A percentile compares a stretch with the other conserved stretches of the same genome.
Conservation (phyloP, 2,797 vertebrate species). For the Decapterus maruadsi region DNA sequence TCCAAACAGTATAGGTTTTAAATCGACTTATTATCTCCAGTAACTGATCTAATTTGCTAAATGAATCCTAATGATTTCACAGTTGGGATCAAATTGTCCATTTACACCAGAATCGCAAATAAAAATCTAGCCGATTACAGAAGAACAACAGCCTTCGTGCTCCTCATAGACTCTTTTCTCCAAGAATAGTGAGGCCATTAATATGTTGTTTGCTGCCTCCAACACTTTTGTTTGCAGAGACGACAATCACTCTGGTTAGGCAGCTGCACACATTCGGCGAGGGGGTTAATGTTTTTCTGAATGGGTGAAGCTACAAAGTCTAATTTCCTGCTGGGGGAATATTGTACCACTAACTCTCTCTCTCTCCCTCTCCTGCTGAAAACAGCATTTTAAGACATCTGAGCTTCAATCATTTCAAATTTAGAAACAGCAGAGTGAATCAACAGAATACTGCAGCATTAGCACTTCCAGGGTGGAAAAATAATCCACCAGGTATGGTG, state of each 20-base stretch:
- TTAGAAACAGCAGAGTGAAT: constrained; percentile 5
- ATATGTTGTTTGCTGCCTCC: neutral
- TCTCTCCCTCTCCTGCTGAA: neutral
- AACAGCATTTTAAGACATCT: constrained; percentile 39
- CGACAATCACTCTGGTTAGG: neutral
- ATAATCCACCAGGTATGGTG: neutral
- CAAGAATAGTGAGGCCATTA: neutral
- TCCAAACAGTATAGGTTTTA: neutral
- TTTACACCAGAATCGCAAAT: neutral
- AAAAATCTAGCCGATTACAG: neutral
- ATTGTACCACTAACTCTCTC: constrained; percentile 13
- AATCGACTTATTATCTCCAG: neutral
- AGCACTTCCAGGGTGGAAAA: constrained; percentile 23
- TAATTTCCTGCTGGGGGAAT: constrained; percentile 3
- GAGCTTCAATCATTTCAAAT: constrained; percentile 36
- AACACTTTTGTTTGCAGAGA: neutral
- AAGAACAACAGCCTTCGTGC: neutral
- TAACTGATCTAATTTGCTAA: neutral
- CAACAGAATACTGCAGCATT: constrained; percentile 33
- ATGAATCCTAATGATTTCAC: neutral
- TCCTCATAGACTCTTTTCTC: neutral
- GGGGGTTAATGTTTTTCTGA: neutral
- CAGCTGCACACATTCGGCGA: neutral
- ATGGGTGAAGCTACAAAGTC: neutral
- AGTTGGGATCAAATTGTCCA: neutral